Conservation (phyloP, 37 sponge, comb jelly and placozoan genomes). For the Oopsacas minuta region DNA sequence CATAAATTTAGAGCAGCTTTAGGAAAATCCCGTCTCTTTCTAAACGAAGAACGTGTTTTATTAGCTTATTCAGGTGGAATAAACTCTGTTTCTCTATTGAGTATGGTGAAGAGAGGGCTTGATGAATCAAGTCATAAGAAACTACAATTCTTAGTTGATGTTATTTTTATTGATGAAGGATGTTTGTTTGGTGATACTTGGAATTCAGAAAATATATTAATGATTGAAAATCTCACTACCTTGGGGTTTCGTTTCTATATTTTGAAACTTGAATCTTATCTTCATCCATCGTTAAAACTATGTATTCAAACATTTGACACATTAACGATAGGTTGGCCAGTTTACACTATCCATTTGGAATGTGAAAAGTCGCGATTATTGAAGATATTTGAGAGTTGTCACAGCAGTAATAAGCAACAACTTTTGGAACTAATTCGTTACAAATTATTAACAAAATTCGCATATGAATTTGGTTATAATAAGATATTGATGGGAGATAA, state of each 20-base stretch:
- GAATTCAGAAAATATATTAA: not conserved
- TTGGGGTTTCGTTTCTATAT: not conserved
- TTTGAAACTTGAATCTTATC: not conserved
- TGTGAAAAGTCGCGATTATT: not conserved
- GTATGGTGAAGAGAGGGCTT: not conserved
- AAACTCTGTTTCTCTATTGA: not conserved
- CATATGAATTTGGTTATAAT: constrained; percentile 6
- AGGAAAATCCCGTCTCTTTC: constrained; percentile 8
- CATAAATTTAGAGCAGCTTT: constrained; percentile 19
- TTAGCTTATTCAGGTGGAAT: constrained; percentile 2
- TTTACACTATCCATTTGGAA: not conserved
- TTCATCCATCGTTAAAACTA: not conserved
- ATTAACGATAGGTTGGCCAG: not conserved
- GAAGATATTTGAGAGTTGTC: not conserved
- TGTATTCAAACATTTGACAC: not conserved
- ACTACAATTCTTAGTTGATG: not conserved
- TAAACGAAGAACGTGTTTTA: not conserved
- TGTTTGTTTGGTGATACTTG: not conserved
- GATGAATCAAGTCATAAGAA: not conserved
- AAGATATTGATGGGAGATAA: constrained; percentile 12
- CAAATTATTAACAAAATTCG: not conserved
- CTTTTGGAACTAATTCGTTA: not conserved
- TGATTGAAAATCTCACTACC: not conserved
- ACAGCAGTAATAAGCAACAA: not conserved
- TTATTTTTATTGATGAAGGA: constrained; percentile 1